A percentile compares a stretch with the other conserved stretches of the same genome.
phyloP scores from a whole-genome alignment of 1,140 invertebrate species.

The Sinonovacula constricta region DNA sequence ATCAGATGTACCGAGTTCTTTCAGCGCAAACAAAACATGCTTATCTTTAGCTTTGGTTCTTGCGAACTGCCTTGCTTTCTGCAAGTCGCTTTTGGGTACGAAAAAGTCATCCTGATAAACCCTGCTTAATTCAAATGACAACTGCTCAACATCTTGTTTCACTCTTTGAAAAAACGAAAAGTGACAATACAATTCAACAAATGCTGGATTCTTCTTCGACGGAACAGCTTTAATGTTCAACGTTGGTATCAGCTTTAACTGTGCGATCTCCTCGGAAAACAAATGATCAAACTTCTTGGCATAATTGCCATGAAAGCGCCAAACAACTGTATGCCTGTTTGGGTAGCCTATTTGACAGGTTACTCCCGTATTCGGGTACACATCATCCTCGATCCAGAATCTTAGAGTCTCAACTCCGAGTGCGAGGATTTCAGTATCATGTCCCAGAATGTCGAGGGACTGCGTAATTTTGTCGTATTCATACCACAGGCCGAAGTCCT shows the following conservation, averaged over 20 bases:
- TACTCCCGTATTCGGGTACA: conserved; percentile 38
- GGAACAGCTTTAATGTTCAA: conserved; percentile 44
- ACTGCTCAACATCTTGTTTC: conserved; percentile 7
- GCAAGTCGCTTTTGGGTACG: conserved; percentile 23
- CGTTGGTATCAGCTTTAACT: conserved; percentile 10
- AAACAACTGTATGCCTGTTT: conserved; percentile 37
- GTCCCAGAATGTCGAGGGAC: conserved; percentile 31
- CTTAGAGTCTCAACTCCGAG: conserved; percentile 27
- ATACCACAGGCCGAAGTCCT: conserved; percentile 39
- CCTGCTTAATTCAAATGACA: conserved; percentile 24
- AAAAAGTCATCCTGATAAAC: conserved; percentile 44
- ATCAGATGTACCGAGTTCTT: conserved; percentile 18
- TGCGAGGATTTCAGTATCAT: conserved; percentile 40
- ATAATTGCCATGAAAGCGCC: conserved; percentile 49
- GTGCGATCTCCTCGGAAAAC: conserved; percentile 28
- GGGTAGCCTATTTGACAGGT: conserved; percentile 46
- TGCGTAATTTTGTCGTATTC: conserved; percentile 19
- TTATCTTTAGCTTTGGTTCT: conserved; percentile 8
- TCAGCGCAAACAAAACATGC: conserved; percentile 39
- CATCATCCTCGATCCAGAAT: conserved; percentile 43
- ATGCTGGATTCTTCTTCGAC: conserved; percentile 34
- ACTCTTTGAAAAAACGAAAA: conserved; percentile 35
- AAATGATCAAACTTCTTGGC: conserved; percentile 50
- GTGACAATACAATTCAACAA: conserved; percentile 39
- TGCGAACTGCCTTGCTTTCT: conserved; percentile 33